Evolutionary conservation across 2,797 vertebrate species (phyloP).

Genomic region (Gambelia wislizenii): DNA sequence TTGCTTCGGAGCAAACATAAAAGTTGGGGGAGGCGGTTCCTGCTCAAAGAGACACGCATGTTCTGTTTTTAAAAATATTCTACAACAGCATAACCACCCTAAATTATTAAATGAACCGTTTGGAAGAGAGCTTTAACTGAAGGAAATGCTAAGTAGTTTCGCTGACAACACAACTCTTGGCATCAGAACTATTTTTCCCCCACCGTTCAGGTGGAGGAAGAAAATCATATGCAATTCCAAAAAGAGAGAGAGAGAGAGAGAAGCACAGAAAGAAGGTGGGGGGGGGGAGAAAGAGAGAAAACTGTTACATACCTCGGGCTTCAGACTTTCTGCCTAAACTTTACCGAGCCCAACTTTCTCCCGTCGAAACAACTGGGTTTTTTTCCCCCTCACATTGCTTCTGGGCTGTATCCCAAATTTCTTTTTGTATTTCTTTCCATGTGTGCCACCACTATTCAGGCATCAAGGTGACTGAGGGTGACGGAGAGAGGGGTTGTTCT

Average conservation of each 20-base stretch:
- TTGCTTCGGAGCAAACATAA: neutral
- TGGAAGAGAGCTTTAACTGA: neutral
- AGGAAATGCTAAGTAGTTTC: neutral
- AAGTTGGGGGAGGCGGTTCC: neutral
- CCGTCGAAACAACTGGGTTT: neutral
- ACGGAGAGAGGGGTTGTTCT: neutral
- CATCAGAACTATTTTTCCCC: neutral
- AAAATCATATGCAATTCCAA: neutral
- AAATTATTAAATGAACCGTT: neutral
- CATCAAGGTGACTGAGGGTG: neutral
- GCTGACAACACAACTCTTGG: no score
- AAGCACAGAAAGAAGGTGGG: neutral
- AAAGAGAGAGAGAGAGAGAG: neutral
- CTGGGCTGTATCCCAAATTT: neutral
- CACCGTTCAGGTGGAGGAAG: neutral
- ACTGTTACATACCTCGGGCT: neutral
- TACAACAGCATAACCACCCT: no score
- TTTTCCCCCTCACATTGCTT: constrained; percentile 30
- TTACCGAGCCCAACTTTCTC: neutral
- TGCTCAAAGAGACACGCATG: neutral
- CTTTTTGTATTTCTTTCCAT: constrained; percentile 14
- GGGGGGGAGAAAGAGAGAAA: neutral
- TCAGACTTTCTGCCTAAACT: neutral
- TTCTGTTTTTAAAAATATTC: no score
- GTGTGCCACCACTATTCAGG: neutral